Evolutionary conservation across 2,113 vertebrate genomes (phyloP), one percentile per base, ranked within the genome.

Genomic region (Anoplopoma fimbria): DNA sequence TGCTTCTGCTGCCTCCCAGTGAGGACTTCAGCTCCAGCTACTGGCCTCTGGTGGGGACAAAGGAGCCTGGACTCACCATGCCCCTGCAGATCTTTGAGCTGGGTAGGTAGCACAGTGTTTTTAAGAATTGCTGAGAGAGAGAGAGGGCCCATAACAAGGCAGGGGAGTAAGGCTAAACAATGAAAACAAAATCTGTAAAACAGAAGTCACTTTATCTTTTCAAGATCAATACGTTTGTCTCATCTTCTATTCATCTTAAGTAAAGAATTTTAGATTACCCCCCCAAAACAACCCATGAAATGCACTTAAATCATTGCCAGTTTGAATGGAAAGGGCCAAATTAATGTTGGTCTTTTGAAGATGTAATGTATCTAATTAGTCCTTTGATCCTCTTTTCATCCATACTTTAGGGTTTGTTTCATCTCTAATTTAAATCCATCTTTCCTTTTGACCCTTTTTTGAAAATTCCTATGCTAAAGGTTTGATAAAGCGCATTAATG

Each of bases 41-140:
- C 81, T 94, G 95, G 91, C 92, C 93, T 33, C 73, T 93, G 74
- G 86, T 92, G 62, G 93, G 93, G 23, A 92, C 87, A 51, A 91
- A 94, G 34, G 93, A 93, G 72, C 74, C 73, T 0, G 89, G 92
- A 19, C 87, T 96, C 83, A 95, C 94, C 12, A 85, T 96, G 90
- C 95, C 95, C 0, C 90, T 96, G 85, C 95, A 96, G 90, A 93
- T 94, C 85, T 96, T 96, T 89, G 95, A 96, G 87, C 88, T 96
- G 62, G 94, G 95, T 96, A 55, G 70, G 88, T 5, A 38, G 53
- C 45, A 49, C 51, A 2, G 47, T 58, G 47, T 8, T 55, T 42
- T 31, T 40, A 2, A 42, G 38, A 7, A 38, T 13, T 42, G 40
- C 40, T n/a, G 36, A 21, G 45, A 42, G 33, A 36, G 40, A 33